Base-by-base conservation (phyloP, 2,113 vertebrate species). In the Cheirogaleus medius region DNA sequence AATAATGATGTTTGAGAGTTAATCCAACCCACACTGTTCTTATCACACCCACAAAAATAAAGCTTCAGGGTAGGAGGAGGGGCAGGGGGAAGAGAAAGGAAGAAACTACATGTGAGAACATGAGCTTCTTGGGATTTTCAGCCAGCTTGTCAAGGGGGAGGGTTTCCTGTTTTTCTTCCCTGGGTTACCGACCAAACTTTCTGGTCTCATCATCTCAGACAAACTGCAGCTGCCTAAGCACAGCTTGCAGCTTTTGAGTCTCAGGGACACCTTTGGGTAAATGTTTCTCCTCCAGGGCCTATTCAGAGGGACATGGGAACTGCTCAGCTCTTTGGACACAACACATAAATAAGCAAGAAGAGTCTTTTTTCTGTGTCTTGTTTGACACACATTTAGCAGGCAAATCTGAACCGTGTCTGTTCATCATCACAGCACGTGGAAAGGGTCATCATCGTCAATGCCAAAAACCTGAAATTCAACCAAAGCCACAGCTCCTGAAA, bases 201-300 rank as follows among this genome's bases (percentile, higher is more conserved):
- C 68, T 60, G 95, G 92, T 86, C 89, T 89, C 82, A 39, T 37
- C 69, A 9, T 87, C 92, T 37, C 83, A 92, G 37, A 60, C 54
- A 92, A 82, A 90, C 29, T 20, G 73, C 90, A 93, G 94, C 73
- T 0, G 0, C 83, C 42, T 68, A 83, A 93, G 87, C 66, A 56
- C 78, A 78, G 56, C 69, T 49, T 32, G 52, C 71, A 78, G 74
- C 39, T 97, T 89, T 68, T 82, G 71, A 81, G 37, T 44, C 6
- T 44, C 20, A 56, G 81, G 2, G 37, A 88, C 91, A 87, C 54
- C 1, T 29, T 10, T 42, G 52, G 32, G 15, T 58, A 44, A 74
- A 32, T 42, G 83, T 9, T 21, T 52, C 34, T 86, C 68, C 58
- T 95, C 64, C 49, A 17, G 64, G n/a, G 54, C n/a, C 76, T 63